Evolutionary conservation across 1,140 invertebrate species (phyloP), one percentile per base, ranked within the genome.

Genomic region (Plutomurus gul): DNA sequence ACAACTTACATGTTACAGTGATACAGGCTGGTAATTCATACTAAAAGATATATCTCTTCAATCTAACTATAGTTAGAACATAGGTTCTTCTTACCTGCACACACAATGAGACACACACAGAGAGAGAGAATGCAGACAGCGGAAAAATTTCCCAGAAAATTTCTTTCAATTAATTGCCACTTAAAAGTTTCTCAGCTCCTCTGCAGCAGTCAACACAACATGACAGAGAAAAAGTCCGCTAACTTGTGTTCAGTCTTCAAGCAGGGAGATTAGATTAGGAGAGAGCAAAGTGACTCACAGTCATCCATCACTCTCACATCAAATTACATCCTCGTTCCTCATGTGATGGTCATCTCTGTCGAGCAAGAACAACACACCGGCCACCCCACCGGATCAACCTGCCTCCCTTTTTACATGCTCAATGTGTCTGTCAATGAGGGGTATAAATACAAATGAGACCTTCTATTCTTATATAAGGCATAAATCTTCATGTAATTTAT

Each of bases 81-180:
- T n/a, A n/a, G n/a, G n/a, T n/a, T 43, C 39, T 43, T 43, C n/a
- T 43, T 43, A 18, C n/a, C 20, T 18, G 8, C n/a, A 20, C 46
- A 49, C 20, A n/a, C 46, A 18, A 18, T 49, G 46, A 16, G n/a
- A 43, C n/a, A 43, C 39, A 43, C n/a, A 3, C n/a, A 16, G 13
- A 49, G 18, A 65, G 30, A 65, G 27, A 65, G 27, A 65, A 30
- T 33, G 56, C 11, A 27, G 11, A 65, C 30, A 65, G 56, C 56
- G 56, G 56, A 65, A 65, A 65, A 65, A 65, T 65, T 65, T 33
- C 27, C 16, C 22, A 30, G 56, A 65, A 65, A 65, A 65, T 33
- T 65, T 65, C 56, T 65, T 65, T 65, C 56, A 65, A 65, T 65
- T 65, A 65, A 30, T 36, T 65, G 56, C 16, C 56, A 65, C 56